Evolutionary conservation across 2,888 invertebrate genomes (phyloP).

Genomic region (Muschampia plurimacula): DNA sequence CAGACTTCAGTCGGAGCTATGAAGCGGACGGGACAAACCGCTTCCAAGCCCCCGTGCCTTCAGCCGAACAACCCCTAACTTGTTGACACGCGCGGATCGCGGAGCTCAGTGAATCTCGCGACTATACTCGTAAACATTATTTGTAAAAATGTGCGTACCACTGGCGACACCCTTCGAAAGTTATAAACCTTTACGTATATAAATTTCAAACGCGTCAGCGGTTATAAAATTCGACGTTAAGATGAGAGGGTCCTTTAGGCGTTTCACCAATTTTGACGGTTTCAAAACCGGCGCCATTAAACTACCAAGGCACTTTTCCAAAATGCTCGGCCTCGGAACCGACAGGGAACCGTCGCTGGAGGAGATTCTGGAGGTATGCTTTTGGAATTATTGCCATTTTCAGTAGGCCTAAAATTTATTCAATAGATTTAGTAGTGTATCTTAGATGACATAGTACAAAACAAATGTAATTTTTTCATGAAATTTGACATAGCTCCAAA

Average conservation of each 20-base stretch:
- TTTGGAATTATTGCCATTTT: background rate
- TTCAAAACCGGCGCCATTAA: conserved; percentile 69
- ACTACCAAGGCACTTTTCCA: conserved; percentile 70
- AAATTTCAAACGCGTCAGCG: conserved; percentile 2
- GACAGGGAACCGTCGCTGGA: conserved; percentile 60
- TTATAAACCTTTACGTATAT: background rate
- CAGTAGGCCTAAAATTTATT: background rate
- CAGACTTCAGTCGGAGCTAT: conserved; percentile 20
- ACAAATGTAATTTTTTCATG: background rate
- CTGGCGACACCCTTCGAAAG: background rate
- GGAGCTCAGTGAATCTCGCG: background rate
- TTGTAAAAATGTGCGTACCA: background rate
- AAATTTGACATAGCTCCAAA: background rate
- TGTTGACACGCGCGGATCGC: background rate
- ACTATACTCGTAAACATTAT: background rate
- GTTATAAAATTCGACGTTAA: background rate
- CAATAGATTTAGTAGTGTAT: background rate
- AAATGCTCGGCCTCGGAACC: conserved; percentile 65
- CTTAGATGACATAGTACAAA: background rate
- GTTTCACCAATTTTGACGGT: conserved; percentile 61
- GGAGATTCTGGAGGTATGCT: conserved; percentile 69
- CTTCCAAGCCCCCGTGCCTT: background rate
- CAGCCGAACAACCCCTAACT: background rate
- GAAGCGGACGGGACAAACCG: conserved; percentile 5
- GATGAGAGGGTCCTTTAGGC: conserved; percentile 59